These are phyloP conservation scores for Akabosia matsudoensis DNA, from an alignment of 1,140 invertebrate genomes.

Conservation along the genomic window DNA sequence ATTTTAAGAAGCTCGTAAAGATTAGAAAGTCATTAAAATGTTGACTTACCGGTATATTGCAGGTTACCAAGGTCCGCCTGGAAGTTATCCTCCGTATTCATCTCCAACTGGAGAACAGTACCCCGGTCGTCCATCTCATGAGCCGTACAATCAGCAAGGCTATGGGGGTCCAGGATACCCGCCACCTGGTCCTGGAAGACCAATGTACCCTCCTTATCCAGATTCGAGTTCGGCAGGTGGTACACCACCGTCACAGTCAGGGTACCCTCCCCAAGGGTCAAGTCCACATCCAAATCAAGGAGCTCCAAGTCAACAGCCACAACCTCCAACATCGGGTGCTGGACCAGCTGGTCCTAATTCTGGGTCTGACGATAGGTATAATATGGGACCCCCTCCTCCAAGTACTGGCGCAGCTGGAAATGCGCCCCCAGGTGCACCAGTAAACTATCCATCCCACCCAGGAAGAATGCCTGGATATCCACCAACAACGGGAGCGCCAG, in stretches of 20 bases:
- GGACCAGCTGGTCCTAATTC: conserved; percentile 41
- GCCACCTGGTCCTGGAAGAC: conserved; percentile 29
- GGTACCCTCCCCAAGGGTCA: conserved; percentile 48
- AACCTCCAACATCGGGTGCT: conserved; percentile 34
- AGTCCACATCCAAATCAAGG: conserved; percentile 47
- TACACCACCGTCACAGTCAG: conserved; percentile 27
- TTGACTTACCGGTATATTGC: background rate
- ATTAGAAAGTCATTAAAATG: background rate
- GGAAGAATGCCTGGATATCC: conserved; percentile 34
- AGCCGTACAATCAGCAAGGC: conserved; percentile 27
- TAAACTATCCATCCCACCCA: conserved; percentile 41
- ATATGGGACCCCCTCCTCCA: conserved; percentile 39
- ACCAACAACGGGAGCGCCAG: conserved; percentile 40
- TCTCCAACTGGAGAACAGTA: conserved; percentile 46
- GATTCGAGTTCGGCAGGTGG: conserved; percentile 1
- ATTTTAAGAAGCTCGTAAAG: conserved; percentile 21
- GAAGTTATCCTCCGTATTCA: conserved; percentile 56
- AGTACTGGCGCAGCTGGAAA: conserved; percentile 29
- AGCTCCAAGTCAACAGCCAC: conserved; percentile 48
- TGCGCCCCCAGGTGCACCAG: conserved; percentile 33
- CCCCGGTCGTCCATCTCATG: conserved; percentile 24
- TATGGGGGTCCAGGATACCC: conserved; percentile 26
- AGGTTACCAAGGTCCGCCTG: conserved; percentile 57
- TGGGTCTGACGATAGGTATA: conserved; percentile 25
- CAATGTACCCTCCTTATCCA: conserved; percentile 34